A percentile compares a stretch with the other conserved stretches of the same genome.
phyloP scores from a whole-genome alignment of 2,113 vertebrate species.

The Probosciger aterrimus region DNA sequence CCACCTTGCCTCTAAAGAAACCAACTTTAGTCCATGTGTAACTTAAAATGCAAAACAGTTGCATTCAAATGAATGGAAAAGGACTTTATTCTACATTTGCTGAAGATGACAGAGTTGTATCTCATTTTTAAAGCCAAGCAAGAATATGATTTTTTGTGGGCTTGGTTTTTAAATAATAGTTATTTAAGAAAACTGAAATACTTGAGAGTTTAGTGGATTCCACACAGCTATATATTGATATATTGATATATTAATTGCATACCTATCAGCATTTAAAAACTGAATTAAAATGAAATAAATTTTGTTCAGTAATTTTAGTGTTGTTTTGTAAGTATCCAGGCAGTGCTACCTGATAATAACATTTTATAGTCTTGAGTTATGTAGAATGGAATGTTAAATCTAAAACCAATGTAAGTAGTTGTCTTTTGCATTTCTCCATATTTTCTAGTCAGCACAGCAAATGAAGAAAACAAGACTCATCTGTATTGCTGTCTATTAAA shows the following conservation, averaged over 20 bases:
- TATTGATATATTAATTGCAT: neutral
- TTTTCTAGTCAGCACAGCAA: neutral
- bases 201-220: neutral
- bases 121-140: neutral
- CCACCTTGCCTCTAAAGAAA: neutral
- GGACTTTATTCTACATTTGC: neutral
- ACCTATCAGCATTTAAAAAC: neutral
- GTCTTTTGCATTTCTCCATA: neutral
- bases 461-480: neutral
- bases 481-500: neutral
- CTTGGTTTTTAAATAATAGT: neutral
- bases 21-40: neutral
- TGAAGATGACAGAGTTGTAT: neutral
- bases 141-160: neutral
- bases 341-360: neutral
- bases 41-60: neutral
- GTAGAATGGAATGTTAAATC: neutral
- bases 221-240: neutral
- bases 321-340: neutral
- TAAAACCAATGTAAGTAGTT: neutral
- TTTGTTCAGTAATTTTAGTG: neutral
- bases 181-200: neutral
- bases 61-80: neutral
- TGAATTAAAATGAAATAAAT: neutral
- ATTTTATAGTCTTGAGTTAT: neutral